Evolutionary conservation across 1,140 invertebrate species (phyloP), one percentile per base, ranked within the genome.

Genomic region (Aphidius gifuensis): DNA sequence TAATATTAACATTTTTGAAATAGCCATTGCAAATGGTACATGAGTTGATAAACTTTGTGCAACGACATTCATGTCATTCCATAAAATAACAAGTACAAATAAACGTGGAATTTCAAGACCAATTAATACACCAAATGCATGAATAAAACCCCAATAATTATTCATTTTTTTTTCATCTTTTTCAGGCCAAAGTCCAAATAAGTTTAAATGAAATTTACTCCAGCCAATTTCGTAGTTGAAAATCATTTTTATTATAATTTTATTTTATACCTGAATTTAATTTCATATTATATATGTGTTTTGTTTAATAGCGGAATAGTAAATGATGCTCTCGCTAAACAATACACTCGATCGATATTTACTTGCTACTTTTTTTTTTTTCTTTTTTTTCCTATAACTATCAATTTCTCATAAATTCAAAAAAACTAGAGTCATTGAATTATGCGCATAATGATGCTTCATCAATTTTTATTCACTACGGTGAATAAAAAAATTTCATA

Each of bases 111-210:
- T 23, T n/a, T 9, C 21, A 6, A 60, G 49, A 23, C 21, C 6
- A 9, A 53, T 9, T 9, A 53, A 53, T 38, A 51, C 23, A 5
- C 21, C 16, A 32, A 42, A 5, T 0, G 58, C 58, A 48, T 60
- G n/a, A 6, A 60, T 6, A 9, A 60, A 45, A 16, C 16, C n/a
- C n/a, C 48, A 42, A 43, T 60, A 32, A 32, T 32, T 32, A 32
- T 32, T 32, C 1, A 32, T 57, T 39, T n/a, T 50, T 61, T 40
- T 11, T 32, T 64, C 21, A 6, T 16, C 4, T 32, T 32, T 38
- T 11, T 61, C 43, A 6, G 64, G 64, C 64, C 64, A 65, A 8
- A 61, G 42, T 11, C 64, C 64, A 23, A 65, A 40, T 38, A 55
- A 43, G 4, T 39, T 9, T 11, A 62, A n/a, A 8, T 45, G 53